A percentile compares a stretch with the other conserved stretches of the same genome.
Conservation (phyloP, 1,140 invertebrate species). For the Homarus americanus region DNA sequence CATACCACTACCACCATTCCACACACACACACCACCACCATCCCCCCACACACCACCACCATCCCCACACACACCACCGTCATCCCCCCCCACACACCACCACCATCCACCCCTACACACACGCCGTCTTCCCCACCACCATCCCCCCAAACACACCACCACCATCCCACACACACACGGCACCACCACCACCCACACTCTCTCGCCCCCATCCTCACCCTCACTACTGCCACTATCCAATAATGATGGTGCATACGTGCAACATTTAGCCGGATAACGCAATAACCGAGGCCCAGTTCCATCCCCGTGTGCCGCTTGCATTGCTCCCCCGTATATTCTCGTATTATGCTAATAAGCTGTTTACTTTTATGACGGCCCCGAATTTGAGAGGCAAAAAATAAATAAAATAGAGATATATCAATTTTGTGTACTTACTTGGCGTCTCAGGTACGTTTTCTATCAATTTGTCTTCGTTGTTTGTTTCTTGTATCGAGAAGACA, state of each 20-base stretch:
- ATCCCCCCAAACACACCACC: background rate
- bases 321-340: slow-evolving; percentile 33
- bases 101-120: background rate
- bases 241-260: slow-evolving; percentile 61
- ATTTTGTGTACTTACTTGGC: background rate
- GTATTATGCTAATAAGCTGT: slow-evolving; percentile 57
- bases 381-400: no score
- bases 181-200: slow-evolving; percentile 30
- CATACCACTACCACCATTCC: background rate
- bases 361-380: slow-evolving; percentile 38
- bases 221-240: slow-evolving; percentile 55
- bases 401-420: background rate
- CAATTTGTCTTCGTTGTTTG: background rate
- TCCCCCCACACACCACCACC: background rate
- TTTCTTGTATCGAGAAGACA: no score
- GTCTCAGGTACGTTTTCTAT: background rate
- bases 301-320: slow-evolving; percentile 5
- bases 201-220: slow-evolving; percentile 38
- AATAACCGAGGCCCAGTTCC: slow-evolving; percentile 27
- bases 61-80: slow-evolving; percentile 1
- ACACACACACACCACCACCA: no score
- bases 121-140: slow-evolving; percentile 3
- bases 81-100: background rate
- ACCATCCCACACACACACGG: slow-evolving; percentile 3
- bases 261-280: slow-evolving; percentile 55